phyloP scores from a whole-genome alignment of 1,140 invertebrate species.

The Drosophila subobscura region DNA sequence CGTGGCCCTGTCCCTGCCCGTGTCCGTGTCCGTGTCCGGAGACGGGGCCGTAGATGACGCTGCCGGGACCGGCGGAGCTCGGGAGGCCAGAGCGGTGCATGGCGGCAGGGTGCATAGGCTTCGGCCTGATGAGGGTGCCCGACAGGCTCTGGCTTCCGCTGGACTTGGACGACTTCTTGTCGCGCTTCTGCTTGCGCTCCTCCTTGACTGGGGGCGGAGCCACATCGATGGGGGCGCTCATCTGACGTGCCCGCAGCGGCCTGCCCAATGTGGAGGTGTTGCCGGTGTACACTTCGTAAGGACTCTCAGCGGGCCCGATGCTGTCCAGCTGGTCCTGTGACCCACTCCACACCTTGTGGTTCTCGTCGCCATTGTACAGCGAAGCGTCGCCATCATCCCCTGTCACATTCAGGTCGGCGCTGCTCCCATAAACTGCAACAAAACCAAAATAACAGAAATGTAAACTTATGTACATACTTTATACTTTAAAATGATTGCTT shows the following conservation, averaged over 20 bases:
- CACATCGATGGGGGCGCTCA: conserved; percentile 89
- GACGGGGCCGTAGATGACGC: conserved; percentile 70
- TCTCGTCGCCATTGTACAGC: conserved; percentile 94
- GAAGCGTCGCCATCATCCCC: conserved; percentile 89
- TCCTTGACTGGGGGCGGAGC: conserved; percentile 87
- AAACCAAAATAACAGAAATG: too few relatives aligned
- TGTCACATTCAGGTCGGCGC: conserved; percentile 85
- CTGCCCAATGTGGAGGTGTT: conserved; percentile 89
- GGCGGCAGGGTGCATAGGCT: conserved; percentile 76
- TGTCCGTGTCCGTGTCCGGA: conserved; percentile 36
- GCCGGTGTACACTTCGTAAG: conserved; percentile 88
- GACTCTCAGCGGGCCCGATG: conserved; percentile 84
- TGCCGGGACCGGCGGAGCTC: conserved; percentile 44
- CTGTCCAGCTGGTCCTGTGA: conserved; percentile 89
- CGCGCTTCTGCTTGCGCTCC: conserved; percentile 73
- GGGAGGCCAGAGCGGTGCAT: conserved; percentile 65
- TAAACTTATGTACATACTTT: too few relatives aligned
- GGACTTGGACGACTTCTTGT: conserved; percentile 78
- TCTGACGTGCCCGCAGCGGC: conserved; percentile 91
- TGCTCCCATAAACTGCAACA: conserved; percentile 84
- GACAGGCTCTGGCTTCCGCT: conserved; percentile 80
- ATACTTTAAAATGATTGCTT: not conserved
- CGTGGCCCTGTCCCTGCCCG: conserved; percentile 3
- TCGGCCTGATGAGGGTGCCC: conserved; percentile 81
- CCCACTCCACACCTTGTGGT: conserved; percentile 96